phyloP scores from a whole-genome alignment of 2,797 vertebrate genomes.

The Triplophysa yarkandensis region DNA sequence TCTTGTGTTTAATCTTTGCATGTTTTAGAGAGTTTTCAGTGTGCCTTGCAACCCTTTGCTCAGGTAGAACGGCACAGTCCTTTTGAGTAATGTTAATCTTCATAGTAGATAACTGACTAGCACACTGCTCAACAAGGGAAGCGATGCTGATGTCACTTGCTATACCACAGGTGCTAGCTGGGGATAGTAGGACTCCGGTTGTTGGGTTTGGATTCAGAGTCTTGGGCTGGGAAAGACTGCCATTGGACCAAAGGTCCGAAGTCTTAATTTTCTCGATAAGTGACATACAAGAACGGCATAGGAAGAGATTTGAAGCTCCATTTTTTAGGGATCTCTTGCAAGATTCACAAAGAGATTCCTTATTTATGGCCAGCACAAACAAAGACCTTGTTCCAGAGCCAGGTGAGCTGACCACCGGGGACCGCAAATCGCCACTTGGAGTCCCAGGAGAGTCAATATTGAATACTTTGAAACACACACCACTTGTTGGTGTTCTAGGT shows the following conservation, averaged over 20 bases:
- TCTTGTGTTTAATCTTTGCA: constrained; percentile 49
- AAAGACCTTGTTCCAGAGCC: constrained; percentile 50
- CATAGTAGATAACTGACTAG: constrained; percentile 73
- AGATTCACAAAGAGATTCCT: constrained; percentile 54
- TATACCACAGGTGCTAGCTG: constrained; percentile 57
- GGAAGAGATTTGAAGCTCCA: constrained; percentile 66
- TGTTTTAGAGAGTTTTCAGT: constrained; percentile 46
- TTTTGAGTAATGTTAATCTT: constrained; percentile 65
- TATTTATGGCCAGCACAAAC: constrained; percentile 55
- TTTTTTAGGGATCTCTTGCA: constrained; percentile 57
- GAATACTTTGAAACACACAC: constrained; percentile 58
- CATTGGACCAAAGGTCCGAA: constrained; percentile 49
- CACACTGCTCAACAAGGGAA: constrained; percentile 70
- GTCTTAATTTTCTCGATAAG: constrained; percentile 63
- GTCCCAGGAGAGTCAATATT: constrained; percentile 55
- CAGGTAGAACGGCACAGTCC: not conserved
- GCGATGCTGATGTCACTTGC: constrained; percentile 65
- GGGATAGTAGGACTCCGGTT: constrained; percentile 53
- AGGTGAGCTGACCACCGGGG: constrained; percentile 46
- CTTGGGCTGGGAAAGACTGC: constrained; percentile 35
- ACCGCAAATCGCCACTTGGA: constrained; percentile 48
- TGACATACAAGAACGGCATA: constrained; percentile 71
- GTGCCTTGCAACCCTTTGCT: constrained; percentile 3
- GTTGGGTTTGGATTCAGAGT: constrained; percentile 55
- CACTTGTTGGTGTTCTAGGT: constrained; percentile 51